Evolutionary conservation across 1,140 invertebrate genomes (phyloP), one percentile per base, ranked within the genome.

Genomic region (Neotoxoptera formosana): DNA sequence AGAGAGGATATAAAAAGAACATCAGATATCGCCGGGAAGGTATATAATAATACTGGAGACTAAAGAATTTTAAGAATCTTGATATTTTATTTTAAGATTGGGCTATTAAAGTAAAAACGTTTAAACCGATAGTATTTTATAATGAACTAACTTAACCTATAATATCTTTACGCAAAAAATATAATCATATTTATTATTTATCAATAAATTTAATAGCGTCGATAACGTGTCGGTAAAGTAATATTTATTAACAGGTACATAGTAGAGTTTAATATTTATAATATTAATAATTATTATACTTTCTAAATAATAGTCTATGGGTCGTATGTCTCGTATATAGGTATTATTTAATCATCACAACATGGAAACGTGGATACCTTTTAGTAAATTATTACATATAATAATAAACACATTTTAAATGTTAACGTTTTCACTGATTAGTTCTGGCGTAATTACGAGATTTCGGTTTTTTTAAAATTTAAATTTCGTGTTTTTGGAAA

Each of bases 51-150:
- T 76, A 76, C 60, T 76, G 60, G 60, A n/a, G n/a, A 76, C 60
- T 45, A n/a, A 48, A 87, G 45, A 48, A 87, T 47, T 30, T 87
- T 7, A 87, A 48, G 41, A 87, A 48, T n/a, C 25, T 87, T n/a
- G 45, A 30, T n/a, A 87, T 87, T 87, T 30, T 87, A 87, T 87
- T 87, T 87, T 87, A 87, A 87, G 84, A 87, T 30, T 11, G 1
- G 23, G 30, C 11, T 8, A 48, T 25, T 48, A 87, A n/a, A n/a
- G 21, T 76, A 76, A 76, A 76, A 76, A 87, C 25, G 30, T 87
- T 23, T 48, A 23, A 56, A 53, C 48, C 48, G 17, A 21, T 7
- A 23, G 4, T 23, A n/a, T 76, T n/a, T 76, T n/a, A 17, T 17
- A n/a, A 76, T n/a, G 14, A 76, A 76, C 60, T 76, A 41, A 67